Conservation (phyloP, 2,113 vertebrate genomes). For the Burhinus oedicnemus region DNA sequence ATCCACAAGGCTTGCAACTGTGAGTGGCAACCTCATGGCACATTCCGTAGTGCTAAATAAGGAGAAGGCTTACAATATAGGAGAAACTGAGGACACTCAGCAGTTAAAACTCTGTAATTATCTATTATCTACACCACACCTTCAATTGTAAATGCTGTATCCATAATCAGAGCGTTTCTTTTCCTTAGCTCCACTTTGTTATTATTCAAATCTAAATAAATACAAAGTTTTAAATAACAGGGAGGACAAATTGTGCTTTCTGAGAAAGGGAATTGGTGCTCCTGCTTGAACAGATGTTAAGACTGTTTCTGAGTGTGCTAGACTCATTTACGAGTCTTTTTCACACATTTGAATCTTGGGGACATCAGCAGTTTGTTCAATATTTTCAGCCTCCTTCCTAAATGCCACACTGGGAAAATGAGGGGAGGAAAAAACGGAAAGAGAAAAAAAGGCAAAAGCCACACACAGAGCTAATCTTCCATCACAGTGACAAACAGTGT, state of each 20-base stretch:
- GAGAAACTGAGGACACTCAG: neutral
- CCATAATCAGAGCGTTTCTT: neutral
- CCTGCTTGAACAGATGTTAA: conserved; percentile 64
- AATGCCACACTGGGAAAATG: conserved; percentile 51
- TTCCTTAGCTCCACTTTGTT: neutral
- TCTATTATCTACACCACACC: neutral
- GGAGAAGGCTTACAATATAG: neutral
- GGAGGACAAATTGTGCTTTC: conserved; percentile 63
- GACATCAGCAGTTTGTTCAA: conserved; percentile 64
- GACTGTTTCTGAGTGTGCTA: conserved; percentile 62
- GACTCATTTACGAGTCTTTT: conserved; percentile 65
- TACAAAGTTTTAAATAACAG: conserved; percentile 41
- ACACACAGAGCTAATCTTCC: neutral
- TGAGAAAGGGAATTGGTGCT: conserved; percentile 42
- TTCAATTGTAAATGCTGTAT: neutral
- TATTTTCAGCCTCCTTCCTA: conserved; percentile 63
- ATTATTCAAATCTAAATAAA: conserved; percentile 40
- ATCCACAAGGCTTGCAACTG: neutral
- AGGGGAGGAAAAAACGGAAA: neutral
- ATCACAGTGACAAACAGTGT: neutral
- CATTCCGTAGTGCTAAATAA: neutral
- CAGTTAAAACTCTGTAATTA: neutral
- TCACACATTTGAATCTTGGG: conserved; percentile 57
- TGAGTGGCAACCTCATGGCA: neutral
- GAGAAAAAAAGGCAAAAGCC: neutral